These are phyloP conservation scores for Hyposoter didymator DNA, from an alignment of 2,888 invertebrate species.

Conservation along the genomic window DNA sequence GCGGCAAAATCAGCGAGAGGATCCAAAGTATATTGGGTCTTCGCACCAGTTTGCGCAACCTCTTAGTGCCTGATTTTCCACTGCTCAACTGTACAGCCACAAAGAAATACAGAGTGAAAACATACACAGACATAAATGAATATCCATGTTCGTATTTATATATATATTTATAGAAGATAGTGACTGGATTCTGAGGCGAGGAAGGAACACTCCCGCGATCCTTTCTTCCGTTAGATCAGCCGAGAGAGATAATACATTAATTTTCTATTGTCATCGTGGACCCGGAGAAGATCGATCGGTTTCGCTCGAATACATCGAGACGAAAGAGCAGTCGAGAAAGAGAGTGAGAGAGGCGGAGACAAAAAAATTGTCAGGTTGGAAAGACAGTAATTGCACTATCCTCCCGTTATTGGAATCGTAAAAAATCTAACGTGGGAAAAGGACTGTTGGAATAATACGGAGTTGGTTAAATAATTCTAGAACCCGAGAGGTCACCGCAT, in stretches of 20 bases:
- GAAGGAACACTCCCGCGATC: slow-evolving; percentile 34
- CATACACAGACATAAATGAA: slow-evolving; percentile 8
- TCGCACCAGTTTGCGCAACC: slow-evolving; percentile 51
- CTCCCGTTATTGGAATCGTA: not conserved
- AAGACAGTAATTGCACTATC: slow-evolving; percentile 30
- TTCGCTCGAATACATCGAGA: slow-evolving; percentile 53
- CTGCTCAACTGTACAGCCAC: slow-evolving; percentile 20
- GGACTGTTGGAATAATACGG: not conserved
- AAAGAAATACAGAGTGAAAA: slow-evolving; percentile 2
- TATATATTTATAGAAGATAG: not conserved
- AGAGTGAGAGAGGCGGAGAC: not conserved
- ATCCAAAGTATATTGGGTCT: slow-evolving; percentile 35
- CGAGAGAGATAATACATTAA: slow-evolving; percentile 80
- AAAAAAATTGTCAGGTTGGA: slow-evolving; percentile 15
- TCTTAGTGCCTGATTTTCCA: slow-evolving; percentile 55
- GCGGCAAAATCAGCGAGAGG: slow-evolving; percentile 60
- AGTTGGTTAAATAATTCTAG: not conserved
- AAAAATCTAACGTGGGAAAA: slow-evolving; percentile 21
- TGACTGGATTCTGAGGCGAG: slow-evolving; percentile 6
- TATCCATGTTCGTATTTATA: not conserved
- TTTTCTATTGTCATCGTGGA: slow-evolving; percentile 80
- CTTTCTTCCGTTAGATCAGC: slow-evolving; percentile 38
- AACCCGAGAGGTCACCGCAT: slow-evolving; percentile 17
- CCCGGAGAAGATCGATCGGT: slow-evolving; percentile 74
- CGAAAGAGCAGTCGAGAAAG: slow-evolving; percentile 10